Base-by-base conservation (phyloP, 2,113 vertebrate genomes). In the Hepsetus odoe region DNA sequence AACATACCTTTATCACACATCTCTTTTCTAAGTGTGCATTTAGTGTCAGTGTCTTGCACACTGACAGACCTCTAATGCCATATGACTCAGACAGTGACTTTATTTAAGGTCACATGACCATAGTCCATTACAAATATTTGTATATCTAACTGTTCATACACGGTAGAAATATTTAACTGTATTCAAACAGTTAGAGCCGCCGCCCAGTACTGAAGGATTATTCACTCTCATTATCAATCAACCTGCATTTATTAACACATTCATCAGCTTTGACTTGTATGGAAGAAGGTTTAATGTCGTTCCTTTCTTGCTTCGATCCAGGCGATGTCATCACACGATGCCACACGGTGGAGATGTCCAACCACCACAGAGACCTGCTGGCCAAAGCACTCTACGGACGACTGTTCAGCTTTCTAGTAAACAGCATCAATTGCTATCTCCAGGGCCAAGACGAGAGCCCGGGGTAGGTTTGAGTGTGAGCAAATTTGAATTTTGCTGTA, bases 331-430 rank as follows among this genome's bases (percentile, higher is more conserved):
- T 97, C 76, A 94, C 92, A 26, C 91, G 94, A 3, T 92, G 92
- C 30, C 93, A 96, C 75, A 95, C 94, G 0, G 85, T 93, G 67
- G 93, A 94, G 74, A 92, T 94, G 80, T 95, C 96, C 42, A 93
- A 94, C 64, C 95, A 95, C 83, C 92, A 93, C 88, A 93, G 95
- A 42, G 96, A 99, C 82, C 95, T 98, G 64, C 86, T 99, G 56
- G 94, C 95, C 73, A 98, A 97, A 89, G 89, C 96, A 32, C 87
- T 98, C 0, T 99, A 98, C 0, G 88, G 94, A 42, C 95, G 96
- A 72, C 91, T 98, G 77, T 99, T 98, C 86, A 94, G 95, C 89
- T 94, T 95, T 88, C 83, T 99, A 86, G 93, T 97, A 84, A 96
- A 98, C 83, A 86, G 87, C n/a, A 87, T 93, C 85, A 99, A 98